Percentiles rank a stretch among this genome's conserved stretches.
These are phyloP conservation scores for Phrynosoma platyrhinos DNA, from an alignment of 2,113 vertebrate genomes.

Conservation along the genomic window DNA sequence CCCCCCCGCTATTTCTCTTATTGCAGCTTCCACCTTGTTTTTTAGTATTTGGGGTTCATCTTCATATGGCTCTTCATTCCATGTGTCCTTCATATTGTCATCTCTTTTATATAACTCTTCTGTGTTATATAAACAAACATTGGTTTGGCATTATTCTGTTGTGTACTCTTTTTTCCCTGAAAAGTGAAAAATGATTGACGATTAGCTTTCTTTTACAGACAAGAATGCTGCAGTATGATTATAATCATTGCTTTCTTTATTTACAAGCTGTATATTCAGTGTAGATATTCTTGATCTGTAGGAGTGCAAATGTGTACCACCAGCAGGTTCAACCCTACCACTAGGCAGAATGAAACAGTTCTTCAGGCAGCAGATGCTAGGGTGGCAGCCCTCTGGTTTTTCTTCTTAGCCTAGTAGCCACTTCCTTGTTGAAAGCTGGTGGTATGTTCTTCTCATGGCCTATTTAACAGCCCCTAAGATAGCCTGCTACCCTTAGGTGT, in stretches of 20 bases:
- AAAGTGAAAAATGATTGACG: background rate
- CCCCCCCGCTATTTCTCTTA: too few relatives aligned
- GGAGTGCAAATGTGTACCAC: background rate
- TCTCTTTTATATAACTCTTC: too few relatives aligned
- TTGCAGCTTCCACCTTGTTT: too few relatives aligned
- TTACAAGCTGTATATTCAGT: background rate
- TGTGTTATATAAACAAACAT: background rate
- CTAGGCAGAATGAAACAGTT: background rate
- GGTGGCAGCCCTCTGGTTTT: background rate
- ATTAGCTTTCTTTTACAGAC: background rate
- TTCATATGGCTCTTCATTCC: too few relatives aligned
- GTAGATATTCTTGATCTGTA: background rate
- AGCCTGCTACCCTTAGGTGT: too few relatives aligned
- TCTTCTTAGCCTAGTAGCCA: background rate
- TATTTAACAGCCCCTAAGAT: background rate
- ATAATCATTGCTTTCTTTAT: background rate
- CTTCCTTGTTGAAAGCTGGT: background rate
- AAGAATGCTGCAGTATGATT: background rate
- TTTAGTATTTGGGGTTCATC: too few relatives aligned
- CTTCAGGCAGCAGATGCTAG: background rate
- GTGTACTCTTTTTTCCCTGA: background rate
- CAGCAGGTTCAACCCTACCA: background rate
- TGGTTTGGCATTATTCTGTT: background rate
- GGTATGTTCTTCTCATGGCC: background rate
- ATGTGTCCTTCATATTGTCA: too few relatives aligned